phyloP scores from a whole-genome alignment of 2,113 vertebrate genomes.

The Ciconia boyciana region DNA sequence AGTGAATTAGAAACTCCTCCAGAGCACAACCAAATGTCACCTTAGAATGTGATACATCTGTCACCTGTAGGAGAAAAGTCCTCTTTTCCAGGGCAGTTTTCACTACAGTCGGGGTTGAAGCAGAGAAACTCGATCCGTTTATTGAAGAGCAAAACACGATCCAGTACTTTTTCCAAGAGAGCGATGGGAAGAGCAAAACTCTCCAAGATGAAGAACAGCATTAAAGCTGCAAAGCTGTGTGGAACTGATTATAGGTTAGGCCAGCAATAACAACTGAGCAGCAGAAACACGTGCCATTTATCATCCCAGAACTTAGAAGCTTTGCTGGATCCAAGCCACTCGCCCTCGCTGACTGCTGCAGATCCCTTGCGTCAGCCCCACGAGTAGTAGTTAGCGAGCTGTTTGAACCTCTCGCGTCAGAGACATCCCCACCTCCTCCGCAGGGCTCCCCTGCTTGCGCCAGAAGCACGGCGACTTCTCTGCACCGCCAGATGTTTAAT shows the following conservation, averaged over 20 bases:
- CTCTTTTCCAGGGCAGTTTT: background rate
- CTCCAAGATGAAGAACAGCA: background rate
- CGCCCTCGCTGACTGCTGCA: fast-evolving
- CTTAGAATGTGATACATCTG: background rate
- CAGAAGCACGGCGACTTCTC: background rate
- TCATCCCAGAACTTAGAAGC: background rate
- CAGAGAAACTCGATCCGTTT: background rate
- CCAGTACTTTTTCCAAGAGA: background rate
- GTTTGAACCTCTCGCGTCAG: background rate
- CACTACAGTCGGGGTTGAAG: background rate
- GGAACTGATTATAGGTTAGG: background rate
- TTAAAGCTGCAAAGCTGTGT: background rate
- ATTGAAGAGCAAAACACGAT: background rate
- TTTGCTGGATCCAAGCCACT: background rate
- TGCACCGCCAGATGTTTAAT: fast-evolving
- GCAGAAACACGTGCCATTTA: background rate
- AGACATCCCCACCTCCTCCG: background rate
- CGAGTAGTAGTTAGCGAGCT: fast-evolving
- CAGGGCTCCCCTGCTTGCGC: fast-evolving
- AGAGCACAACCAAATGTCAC: background rate
- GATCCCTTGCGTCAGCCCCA: background rate
- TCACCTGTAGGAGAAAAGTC: background rate
- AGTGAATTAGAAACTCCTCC: background rate
- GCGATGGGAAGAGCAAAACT: background rate
- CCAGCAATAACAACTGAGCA: background rate